phyloP scores from a whole-genome alignment of 2,888 invertebrate genomes.

The Habrosyne pyritoides region DNA sequence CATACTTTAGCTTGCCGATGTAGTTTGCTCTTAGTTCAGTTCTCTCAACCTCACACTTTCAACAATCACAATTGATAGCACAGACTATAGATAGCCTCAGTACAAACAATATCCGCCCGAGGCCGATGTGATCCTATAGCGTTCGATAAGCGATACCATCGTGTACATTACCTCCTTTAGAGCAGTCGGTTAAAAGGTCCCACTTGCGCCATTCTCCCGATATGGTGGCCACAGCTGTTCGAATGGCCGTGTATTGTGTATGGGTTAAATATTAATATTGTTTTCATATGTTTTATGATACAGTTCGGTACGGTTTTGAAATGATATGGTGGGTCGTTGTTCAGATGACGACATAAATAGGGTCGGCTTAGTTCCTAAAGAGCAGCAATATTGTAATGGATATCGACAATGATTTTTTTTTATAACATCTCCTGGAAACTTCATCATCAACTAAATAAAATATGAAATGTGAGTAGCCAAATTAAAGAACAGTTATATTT shows the following conservation, averaged over 20 bases:
- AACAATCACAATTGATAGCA: not conserved
- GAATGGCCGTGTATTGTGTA: slow-evolving; percentile 7
- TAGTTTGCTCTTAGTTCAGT: not conserved
- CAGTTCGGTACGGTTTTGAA: not conserved
- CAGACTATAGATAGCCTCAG: slow-evolving; percentile 41
- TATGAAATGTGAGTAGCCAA: too few species aligned
- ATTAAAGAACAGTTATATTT: too few species aligned
- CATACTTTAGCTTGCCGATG: too few species aligned
- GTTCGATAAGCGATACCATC: slow-evolving; percentile 56
- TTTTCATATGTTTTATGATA: slow-evolving; percentile 5
- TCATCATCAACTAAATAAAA: too few species aligned
- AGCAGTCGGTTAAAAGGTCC: slow-evolving; percentile 59
- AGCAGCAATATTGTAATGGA: not conserved
- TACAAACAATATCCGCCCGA: slow-evolving; percentile 49
- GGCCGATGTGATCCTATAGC: slow-evolving; percentile 51
- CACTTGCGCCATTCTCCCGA: slow-evolving; percentile 50
- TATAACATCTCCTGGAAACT: too few species aligned
- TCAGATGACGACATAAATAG: not conserved
- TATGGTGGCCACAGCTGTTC: slow-evolving; percentile 39
- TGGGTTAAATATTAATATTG: slow-evolving; percentile 6
- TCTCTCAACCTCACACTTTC: not conserved
- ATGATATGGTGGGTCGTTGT: not conserved
- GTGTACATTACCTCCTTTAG: slow-evolving; percentile 33
- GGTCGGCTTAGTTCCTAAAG: not conserved
- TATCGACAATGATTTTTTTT: too few species aligned